Percentiles rank a stretch among this genome's conserved stretches.
phyloP scores from a whole-genome alignment of 2,888 invertebrate genomes.

The Acronicta aceris region DNA sequence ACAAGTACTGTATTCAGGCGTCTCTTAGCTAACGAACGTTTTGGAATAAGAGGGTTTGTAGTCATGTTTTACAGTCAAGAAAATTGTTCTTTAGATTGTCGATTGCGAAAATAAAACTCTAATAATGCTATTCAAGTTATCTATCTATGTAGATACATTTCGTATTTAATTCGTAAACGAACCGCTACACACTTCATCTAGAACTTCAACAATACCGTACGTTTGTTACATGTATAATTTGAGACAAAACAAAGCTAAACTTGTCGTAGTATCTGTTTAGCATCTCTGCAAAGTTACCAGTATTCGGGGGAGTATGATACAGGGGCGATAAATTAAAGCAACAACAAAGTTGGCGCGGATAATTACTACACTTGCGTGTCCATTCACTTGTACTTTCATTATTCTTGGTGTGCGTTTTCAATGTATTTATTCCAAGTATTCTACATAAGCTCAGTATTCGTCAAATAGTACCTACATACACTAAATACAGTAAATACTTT shows the following conservation, averaged over 20 bases:
- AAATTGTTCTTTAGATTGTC: too few species aligned
- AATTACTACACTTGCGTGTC: conserved; percentile 84
- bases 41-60: too few species aligned
- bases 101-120: too few species aligned
- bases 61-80: too few species aligned
- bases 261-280: conserved; percentile 64
- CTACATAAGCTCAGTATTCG: too few species aligned
- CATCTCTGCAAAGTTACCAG: conserved; percentile 58
- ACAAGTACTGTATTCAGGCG: too few species aligned
- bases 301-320: conserved; percentile 63
- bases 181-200: conserved; percentile 28
- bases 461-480: too few species aligned
- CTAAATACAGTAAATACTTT: too few species aligned
- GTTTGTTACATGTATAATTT: conserved; percentile 32
- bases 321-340: conserved; percentile 76
- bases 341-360: conserved; percentile 77
- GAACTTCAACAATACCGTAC: conserved; percentile 43
- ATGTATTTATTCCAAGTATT: too few species aligned
- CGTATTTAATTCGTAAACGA: conserved; percentile 7
- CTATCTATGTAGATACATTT: background rate
- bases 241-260: conserved; percentile 50
- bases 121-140: too few species aligned
- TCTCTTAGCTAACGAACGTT: too few species aligned
- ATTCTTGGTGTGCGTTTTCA: conserved; percentile 71
- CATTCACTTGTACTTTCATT: conserved; percentile 88